Percentiles rank a stretch among this genome's conserved stretches.
Conservation (phyloP, 2,888 invertebrate species). For the Idaea straminata region DNA sequence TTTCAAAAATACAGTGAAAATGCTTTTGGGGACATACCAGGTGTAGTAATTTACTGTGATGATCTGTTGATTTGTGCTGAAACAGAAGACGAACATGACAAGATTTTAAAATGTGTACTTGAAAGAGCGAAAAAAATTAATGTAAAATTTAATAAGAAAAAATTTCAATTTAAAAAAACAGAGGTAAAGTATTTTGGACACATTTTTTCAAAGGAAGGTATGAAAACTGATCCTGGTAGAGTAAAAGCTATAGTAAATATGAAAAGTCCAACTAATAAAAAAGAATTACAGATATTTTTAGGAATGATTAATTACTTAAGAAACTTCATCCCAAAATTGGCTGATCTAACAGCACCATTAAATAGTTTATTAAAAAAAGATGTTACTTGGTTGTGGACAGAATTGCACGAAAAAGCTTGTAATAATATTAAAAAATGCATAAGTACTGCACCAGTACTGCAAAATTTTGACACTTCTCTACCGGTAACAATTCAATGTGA, state of each 20-base stretch:
- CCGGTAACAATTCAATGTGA: conserved; percentile 28
- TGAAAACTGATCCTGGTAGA: conserved; percentile 21
- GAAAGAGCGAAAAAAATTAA: conserved; percentile 17
- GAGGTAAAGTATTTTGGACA: conserved; percentile 29
- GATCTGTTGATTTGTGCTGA: conserved; percentile 25
- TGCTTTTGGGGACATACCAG: conserved; percentile 20
- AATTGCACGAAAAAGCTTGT: conserved; percentile 7
- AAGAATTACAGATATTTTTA: conserved; percentile 25
- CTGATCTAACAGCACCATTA: conserved; percentile 12
- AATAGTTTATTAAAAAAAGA: conserved; percentile 21
- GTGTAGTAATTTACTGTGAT: conserved; percentile 23
- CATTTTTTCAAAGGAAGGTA: conserved; percentile 22
- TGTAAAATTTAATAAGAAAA: conserved; percentile 27
- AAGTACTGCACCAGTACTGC: conserved; percentile 13
- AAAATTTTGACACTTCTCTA: conserved; percentile 9
- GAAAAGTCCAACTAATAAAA: conserved; percentile 17
- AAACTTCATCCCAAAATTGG: conserved; percentile 23
- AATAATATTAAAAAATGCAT: conserved; percentile 11
- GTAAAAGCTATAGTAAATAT: conserved; percentile 25
- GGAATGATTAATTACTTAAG: conserved; percentile 21
- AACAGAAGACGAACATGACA: conserved; percentile 21
- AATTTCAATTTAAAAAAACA: conserved; percentile 18
- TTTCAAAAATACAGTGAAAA: conserved; percentile 26
- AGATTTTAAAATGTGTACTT: conserved; percentile 18
- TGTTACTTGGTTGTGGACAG: conserved; percentile 15